Evolutionary conservation across 1,140 invertebrate genomes (phyloP).

Genomic region (Heliconius nattereri): DNA sequence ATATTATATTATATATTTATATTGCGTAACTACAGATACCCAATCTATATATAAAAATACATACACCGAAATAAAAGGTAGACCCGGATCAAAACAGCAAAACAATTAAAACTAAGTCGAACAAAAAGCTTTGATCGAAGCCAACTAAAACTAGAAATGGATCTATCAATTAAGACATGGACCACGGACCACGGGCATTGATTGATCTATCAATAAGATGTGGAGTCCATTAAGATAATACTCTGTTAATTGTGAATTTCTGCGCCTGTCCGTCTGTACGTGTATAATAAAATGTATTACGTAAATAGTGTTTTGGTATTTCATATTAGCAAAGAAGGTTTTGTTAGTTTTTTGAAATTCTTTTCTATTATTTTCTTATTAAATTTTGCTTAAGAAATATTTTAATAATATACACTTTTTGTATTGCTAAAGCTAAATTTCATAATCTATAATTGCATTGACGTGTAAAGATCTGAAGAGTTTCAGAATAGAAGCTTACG

Average conservation of each 20-base stretch:
- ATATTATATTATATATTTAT: too few species aligned
- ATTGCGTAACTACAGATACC: too few species aligned
- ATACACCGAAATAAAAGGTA: not conserved
- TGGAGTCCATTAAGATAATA: conserved; percentile 75
- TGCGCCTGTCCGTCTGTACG: conserved; percentile 41
- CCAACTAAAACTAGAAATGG: conserved; percentile 53
- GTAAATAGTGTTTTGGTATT: not conserved
- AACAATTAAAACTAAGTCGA: conserved; percentile 31
- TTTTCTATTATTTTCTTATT: too few species aligned
- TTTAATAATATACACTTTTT: too few species aligned
- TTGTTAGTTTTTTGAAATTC: too few species aligned
- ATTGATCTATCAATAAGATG: conserved; percentile 78
- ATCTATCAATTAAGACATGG: conserved; percentile 71
- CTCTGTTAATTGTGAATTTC: conserved; percentile 72
- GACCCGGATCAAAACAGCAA: conserved; percentile 18
- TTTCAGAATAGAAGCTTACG: too few species aligned
- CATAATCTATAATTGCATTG: too few species aligned
- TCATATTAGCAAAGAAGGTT: not conserved
- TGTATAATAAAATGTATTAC: not conserved
- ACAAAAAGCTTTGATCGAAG: conserved; percentile 44
- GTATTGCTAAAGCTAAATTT: too few species aligned
- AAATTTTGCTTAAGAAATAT: too few species aligned
- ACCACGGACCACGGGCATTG: conserved; percentile 51
- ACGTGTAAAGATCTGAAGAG: too few species aligned
- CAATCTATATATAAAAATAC: not conserved